Conservation (phyloP, 2,888 invertebrate genomes). For the Dascillus cervinus region DNA sequence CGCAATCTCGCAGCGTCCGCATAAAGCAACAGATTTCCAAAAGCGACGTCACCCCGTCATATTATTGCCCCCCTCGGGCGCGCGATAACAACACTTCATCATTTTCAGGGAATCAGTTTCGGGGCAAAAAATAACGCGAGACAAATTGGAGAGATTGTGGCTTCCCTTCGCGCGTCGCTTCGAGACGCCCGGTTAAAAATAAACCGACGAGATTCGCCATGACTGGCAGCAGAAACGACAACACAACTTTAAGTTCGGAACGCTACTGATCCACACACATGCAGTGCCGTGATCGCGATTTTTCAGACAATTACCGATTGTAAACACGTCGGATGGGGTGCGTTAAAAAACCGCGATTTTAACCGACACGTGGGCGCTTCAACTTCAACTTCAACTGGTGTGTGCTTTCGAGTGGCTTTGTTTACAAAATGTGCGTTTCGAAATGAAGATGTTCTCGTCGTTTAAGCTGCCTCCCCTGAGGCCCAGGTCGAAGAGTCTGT, state of each 20-base stretch:
- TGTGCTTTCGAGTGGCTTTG: neutral
- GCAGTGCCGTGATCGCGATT: constrained; percentile 13
- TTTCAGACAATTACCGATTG: constrained; percentile 14
- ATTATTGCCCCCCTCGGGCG: too few species aligned
- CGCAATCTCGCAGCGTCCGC: neutral
- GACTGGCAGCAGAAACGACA: constrained; percentile 25
- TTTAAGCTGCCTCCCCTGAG: constrained; percentile 50
- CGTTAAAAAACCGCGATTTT: constrained; percentile 3
- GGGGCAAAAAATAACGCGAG: too few species aligned
- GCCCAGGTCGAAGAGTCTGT: constrained; percentile 46
- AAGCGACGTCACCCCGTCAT: too few species aligned
- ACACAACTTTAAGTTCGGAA: constrained; percentile 14
- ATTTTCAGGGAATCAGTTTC: too few species aligned
- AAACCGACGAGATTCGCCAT: constrained; percentile 29
- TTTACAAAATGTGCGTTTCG: neutral
- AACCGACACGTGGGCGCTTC: neutral
- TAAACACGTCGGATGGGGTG: constrained; percentile 13
- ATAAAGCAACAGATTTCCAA: too few species aligned
- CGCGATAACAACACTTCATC: too few species aligned
- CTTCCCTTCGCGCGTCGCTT: constrained; percentile 26
- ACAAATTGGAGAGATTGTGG: too few species aligned
- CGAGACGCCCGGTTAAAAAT: constrained; percentile 33
- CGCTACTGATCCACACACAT: constrained; percentile 14
- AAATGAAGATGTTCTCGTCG: constrained; percentile 48
- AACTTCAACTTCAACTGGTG: neutral